Evolutionary conservation across 2,113 vertebrate genomes (phyloP).

Genomic region (Callospermophilus lateralis): DNA sequence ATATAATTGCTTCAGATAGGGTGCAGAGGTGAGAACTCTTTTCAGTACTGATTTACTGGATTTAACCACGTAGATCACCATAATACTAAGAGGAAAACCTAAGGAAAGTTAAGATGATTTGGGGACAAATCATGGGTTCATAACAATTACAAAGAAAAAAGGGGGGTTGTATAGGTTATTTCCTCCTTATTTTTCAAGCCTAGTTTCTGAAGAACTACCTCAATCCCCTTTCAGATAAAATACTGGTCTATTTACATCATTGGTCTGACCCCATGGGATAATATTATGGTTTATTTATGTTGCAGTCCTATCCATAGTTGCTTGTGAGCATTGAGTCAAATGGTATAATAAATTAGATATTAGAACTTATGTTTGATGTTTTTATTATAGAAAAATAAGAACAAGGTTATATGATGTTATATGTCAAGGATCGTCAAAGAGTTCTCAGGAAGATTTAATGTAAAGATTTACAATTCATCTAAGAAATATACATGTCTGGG

Average conservation of each 20-base stretch:
- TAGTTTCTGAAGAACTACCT: background rate
- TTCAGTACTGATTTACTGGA: background rate
- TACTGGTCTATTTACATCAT: background rate
- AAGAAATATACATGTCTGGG: background rate
- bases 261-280: background rate
- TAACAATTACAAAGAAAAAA: background rate
- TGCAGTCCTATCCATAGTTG: background rate
- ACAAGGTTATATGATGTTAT: background rate
- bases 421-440: background rate
- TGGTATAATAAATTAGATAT: conserved; percentile 1
- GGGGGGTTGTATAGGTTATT: background rate
- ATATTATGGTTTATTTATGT: conserved; percentile 17
- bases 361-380: background rate
- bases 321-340: background rate
- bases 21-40: background rate
- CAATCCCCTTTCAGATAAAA: conserved; percentile 5
- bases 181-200: background rate
- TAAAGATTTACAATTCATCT: conserved; percentile 14
- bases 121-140: background rate
- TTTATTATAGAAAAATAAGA: conserved; percentile 48
- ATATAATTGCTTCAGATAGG: background rate
- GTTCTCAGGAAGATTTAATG: conserved; percentile 31
- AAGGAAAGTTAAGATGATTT: background rate
- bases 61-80: conserved; percentile 1
- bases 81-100: background rate